Evolutionary conservation across 1,140 invertebrate genomes (phyloP).

Genomic region (Bombus terrestris): DNA sequence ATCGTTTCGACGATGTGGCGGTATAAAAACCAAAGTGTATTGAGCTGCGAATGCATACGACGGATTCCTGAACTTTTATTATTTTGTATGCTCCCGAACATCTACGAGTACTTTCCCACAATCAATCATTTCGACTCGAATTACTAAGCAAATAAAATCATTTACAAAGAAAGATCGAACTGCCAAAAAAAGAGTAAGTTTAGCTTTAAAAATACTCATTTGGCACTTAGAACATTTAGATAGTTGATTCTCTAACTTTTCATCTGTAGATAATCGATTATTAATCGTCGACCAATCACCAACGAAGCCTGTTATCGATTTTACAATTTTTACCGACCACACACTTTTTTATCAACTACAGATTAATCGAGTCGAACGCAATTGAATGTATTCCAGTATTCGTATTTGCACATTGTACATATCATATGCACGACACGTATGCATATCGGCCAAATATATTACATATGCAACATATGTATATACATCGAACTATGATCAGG

Average conservation of each 20-base stretch:
- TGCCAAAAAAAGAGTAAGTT: not conserved
- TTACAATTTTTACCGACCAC: not conserved
- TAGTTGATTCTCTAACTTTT: not conserved
- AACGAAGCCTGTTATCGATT: not conserved
- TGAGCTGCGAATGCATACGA: constrained; percentile 49
- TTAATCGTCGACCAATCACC: not conserved
- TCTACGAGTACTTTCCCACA: not conserved
- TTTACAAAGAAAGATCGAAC: not conserved
- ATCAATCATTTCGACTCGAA: not conserved
- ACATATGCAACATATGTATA: constrained; percentile 51
- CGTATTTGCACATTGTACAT: not conserved
- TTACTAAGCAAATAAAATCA: not conserved
- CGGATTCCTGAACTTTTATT: constrained; percentile 46
- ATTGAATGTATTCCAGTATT: not conserved
- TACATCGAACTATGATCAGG: constrained; percentile 46
- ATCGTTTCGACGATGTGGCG: not conserved
- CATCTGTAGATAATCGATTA: not conserved
- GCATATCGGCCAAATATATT: constrained; percentile 42
- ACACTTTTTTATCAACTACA: not conserved
- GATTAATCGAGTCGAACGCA: not conserved
- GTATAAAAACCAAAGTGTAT: constrained; percentile 48
- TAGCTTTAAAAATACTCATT: not conserved
- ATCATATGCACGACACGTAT: not conserved
- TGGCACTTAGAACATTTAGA: constrained; percentile 5
- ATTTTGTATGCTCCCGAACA: not conserved